Conservation (phyloP, 30 jellyfish, hydroid and myxozoan genomes). For the Aurelia coerulea region DNA sequence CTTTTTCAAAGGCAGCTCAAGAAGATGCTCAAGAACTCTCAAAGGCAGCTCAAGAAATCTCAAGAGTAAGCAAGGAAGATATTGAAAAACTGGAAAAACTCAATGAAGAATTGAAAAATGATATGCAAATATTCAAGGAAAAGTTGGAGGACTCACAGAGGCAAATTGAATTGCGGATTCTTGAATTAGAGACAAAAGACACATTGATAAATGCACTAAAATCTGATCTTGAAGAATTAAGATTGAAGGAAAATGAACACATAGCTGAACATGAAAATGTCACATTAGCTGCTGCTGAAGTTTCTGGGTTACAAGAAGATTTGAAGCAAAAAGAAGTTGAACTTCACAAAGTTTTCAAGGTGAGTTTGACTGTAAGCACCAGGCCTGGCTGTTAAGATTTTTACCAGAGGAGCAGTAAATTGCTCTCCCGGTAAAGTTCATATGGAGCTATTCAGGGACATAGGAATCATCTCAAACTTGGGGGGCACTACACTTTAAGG, state of each 20-base stretch:
- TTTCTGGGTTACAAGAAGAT: constrained; percentile 7
- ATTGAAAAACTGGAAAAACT: constrained; percentile 4
- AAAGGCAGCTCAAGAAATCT: background rate
- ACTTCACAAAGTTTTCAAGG: constrained; percentile 19
- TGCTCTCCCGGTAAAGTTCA: too few species aligned
- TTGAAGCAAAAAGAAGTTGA: constrained; percentile 35
- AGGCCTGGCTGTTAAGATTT: too few species aligned
- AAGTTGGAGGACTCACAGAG: constrained; percentile 2
- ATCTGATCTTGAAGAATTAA: constrained; percentile 19
- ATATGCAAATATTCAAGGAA: constrained; percentile 1
- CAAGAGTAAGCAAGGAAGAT: background rate
- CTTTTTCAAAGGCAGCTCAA: too few species aligned
- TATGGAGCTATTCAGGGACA: too few species aligned
- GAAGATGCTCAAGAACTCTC: background rate
- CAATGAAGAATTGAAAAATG: constrained; percentile 37
- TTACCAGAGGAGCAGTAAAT: too few species aligned
- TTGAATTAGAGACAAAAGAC: constrained; percentile 25
- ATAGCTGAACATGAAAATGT: background rate
- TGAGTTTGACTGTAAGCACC: background rate
- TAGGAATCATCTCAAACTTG: too few species aligned
- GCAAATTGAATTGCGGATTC: constrained; percentile 13
- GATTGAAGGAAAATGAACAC: constrained; percentile 11
- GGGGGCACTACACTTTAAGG: too few species aligned
- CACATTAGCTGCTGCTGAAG: constrained; percentile 16
- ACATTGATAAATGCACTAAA: constrained; percentile 2